These are phyloP conservation scores for Amiota communis DNA, from an alignment of 2,888 invertebrate species.

Conservation along the genomic window DNA sequence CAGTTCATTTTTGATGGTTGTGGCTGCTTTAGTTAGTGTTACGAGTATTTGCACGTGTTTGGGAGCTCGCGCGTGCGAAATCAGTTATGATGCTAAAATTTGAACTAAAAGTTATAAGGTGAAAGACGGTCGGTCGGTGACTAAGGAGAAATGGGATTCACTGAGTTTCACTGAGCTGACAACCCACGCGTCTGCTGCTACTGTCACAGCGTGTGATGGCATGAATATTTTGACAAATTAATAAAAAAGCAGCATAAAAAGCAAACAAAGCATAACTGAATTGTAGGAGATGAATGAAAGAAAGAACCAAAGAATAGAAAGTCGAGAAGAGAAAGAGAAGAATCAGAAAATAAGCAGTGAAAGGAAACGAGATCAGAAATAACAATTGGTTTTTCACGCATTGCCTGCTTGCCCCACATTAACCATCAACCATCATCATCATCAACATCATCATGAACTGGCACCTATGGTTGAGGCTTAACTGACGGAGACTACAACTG, in stretches of 20 bases:
- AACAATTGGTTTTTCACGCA: slow-evolving; percentile 35
- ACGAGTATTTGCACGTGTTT: slow-evolving; percentile 50
- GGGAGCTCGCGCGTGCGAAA: slow-evolving; percentile 37
- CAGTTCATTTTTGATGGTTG: slow-evolving; percentile 26
- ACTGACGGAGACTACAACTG: no score
- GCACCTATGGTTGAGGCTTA: no score
- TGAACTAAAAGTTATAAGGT: slow-evolving; percentile 50
- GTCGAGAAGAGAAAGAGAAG: background rate
- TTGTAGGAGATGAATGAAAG: no score
- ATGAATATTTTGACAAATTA: slow-evolving; percentile 37
- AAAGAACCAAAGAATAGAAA: background rate
- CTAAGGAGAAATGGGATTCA: slow-evolving; percentile 25
- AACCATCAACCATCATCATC: no score
- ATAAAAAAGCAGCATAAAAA: slow-evolving; percentile 8
- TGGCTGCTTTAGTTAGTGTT: background rate
- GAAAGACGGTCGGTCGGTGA: slow-evolving; percentile 29
- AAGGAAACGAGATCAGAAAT: slow-evolving; percentile 38
- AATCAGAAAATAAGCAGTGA: background rate
- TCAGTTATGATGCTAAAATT: slow-evolving; percentile 64
- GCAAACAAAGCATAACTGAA: background rate
- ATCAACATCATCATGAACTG: no score
- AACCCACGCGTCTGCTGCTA: slow-evolving; percentile 14
- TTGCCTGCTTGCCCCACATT: no score
- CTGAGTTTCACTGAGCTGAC: slow-evolving; percentile 10
- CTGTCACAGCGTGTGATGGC: slow-evolving; percentile 21